Percentiles rank a stretch among this genome's conserved stretches.
Evolutionary conservation across 2,797 vertebrate genomes (phyloP).

Genomic region (Kryptolebias ocellatus): DNA sequence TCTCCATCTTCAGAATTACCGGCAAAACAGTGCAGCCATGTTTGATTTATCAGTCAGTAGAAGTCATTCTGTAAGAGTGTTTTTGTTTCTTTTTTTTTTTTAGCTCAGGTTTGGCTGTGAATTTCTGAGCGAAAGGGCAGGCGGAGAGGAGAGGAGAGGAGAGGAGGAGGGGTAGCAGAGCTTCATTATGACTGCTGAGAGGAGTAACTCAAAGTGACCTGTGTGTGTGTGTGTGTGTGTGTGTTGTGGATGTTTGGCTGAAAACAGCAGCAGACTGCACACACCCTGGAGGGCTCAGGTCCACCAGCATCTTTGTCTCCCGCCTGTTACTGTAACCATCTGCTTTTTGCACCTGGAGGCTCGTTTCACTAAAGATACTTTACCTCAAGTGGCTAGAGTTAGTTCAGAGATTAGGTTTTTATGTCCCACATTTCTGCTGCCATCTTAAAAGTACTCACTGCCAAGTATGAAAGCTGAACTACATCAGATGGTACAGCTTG

Average conservation of each 20-base stretch:
- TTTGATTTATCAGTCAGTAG: no score
- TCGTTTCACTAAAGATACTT: conserved; percentile 5
- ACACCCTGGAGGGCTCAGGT: conserved; percentile 28
- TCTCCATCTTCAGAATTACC: background rate
- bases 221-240: conserved; percentile 17
- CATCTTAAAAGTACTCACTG: no score
- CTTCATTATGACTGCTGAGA: conserved; percentile 32
- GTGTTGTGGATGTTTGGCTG: conserved; percentile 31
- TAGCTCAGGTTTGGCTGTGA: background rate
- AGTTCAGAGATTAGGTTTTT: no score
- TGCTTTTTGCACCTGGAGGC: conserved; percentile 26
- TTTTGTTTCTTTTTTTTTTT: background rate
- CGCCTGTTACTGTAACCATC: conserved; percentile 50
- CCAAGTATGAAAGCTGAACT: no score
- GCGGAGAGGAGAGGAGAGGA: background rate
- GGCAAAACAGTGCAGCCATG: no score
- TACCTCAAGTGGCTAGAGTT: background rate
- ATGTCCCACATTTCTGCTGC: no score
- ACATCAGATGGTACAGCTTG: no score
- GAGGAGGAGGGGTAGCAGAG: conserved; percentile 15
- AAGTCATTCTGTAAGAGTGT: no score
- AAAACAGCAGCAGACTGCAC: conserved; percentile 45
- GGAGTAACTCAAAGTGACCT: conserved; percentile 50
- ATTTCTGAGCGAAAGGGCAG: background rate
- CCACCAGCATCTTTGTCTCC: conserved; percentile 29